Conservation (phyloP, 92 coral and sea anemone genomes). For the Scolanthus callimorphus region DNA sequence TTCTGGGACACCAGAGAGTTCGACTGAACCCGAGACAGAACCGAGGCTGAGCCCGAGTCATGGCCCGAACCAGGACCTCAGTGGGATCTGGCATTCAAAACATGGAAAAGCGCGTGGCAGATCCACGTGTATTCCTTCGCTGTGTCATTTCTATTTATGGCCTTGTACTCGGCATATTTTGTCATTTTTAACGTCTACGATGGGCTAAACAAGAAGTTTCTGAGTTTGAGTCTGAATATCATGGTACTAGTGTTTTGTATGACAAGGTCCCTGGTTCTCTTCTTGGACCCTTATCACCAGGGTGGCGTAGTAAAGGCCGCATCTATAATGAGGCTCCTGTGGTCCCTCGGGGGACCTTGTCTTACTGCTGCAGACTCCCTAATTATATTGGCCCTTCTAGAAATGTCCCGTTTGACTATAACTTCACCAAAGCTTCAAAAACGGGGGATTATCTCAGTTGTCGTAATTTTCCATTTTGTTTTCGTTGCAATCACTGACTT, state of each 20-base stretch:
- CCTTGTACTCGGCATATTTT: slow-evolving; percentile 77
- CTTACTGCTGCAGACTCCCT: slow-evolving; percentile 89
- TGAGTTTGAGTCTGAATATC: slow-evolving; percentile 74
- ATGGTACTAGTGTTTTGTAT: slow-evolving; percentile 82
- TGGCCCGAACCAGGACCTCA: slow-evolving; percentile 99
- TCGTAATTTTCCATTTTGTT: slow-evolving; percentile 55
- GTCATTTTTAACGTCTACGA: slow-evolving; percentile 76
- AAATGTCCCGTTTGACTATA: slow-evolving; percentile 63
- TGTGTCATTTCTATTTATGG: slow-evolving; percentile 59
- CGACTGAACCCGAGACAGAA: slow-evolving; percentile 40
- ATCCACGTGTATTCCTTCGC: slow-evolving; percentile 78
- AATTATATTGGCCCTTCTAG: slow-evolving; percentile 85
- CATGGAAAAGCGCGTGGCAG: slow-evolving; percentile 86
- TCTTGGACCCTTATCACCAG: slow-evolving; percentile 92
- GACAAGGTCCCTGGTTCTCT: slow-evolving; percentile 76
- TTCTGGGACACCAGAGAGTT: slow-evolving; percentile 7
- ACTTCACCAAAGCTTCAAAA: slow-evolving; percentile 78
- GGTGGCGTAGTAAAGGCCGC: slow-evolving; percentile 60
- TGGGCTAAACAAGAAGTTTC: slow-evolving; percentile 71
- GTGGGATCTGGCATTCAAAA: slow-evolving; percentile 78
- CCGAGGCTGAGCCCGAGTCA: slow-evolving; percentile 65
- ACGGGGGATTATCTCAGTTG: slow-evolving; percentile 39
- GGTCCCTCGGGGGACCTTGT: slow-evolving; percentile 98
- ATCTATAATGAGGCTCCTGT: slow-evolving; percentile 63
- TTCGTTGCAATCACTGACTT: slow-evolving; percentile 73